phyloP scores from a whole-genome alignment of 2,113 vertebrate genomes.

The Rafetus swinhoei region DNA sequence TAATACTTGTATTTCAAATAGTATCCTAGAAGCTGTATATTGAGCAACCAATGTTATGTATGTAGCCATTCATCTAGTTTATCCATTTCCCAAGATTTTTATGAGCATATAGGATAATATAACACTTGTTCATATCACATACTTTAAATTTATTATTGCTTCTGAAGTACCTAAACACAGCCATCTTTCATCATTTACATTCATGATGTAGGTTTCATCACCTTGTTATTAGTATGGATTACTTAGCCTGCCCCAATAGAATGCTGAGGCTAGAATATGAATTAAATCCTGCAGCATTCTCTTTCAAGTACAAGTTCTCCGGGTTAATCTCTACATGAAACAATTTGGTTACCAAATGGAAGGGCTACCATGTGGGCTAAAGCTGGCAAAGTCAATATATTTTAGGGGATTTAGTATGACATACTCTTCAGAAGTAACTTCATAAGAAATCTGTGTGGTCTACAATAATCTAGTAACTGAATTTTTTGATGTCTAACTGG shows the following conservation, averaged over 20 bases:
- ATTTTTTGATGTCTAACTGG: slow-evolving; percentile 76
- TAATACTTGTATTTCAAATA: neutral
- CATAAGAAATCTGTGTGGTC: slow-evolving; percentile 64
- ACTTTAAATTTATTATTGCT: neutral
- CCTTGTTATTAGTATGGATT: slow-evolving; percentile 61
- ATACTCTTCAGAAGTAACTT: slow-evolving; percentile 65
- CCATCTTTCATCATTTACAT: slow-evolving; percentile 36
- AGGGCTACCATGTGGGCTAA: slow-evolving; percentile 62
- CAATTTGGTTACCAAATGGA: slow-evolving; percentile 65
- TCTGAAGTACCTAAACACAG: neutral
- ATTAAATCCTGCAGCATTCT: slow-evolving; percentile 71
- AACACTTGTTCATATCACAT: neutral
- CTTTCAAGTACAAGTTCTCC: slow-evolving; percentile 76
- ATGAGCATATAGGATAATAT: neutral
- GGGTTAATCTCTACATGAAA: slow-evolving; percentile 80
- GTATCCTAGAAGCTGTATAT: neutral
- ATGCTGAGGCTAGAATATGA: slow-evolving; percentile 63
- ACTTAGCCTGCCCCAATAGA: slow-evolving; percentile 65
- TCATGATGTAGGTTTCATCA: slow-evolving; percentile 35
- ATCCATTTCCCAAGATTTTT: neutral
- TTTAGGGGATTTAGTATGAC: slow-evolving; percentile 77
- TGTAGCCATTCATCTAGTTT: neutral
- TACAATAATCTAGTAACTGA: slow-evolving; percentile 71
- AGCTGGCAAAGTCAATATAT: slow-evolving; percentile 73
- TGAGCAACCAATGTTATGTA: neutral